Evolutionary conservation across 2,113 vertebrate species (phyloP).

Genomic region (Muntiacus reevesi): DNA sequence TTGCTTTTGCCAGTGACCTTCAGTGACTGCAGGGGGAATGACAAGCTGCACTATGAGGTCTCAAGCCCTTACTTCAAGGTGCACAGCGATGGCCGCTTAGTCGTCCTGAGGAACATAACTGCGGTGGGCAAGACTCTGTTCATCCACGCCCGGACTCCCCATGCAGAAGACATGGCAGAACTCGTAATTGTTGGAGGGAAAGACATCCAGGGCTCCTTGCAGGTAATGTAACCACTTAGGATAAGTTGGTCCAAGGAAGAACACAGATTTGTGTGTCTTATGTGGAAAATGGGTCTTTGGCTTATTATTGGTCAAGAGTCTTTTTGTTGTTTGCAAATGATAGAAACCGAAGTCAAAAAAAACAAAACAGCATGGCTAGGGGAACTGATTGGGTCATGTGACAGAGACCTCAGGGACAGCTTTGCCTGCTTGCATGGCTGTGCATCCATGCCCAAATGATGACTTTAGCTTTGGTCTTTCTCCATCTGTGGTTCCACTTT

Average conservation of each 20-base stretch:
- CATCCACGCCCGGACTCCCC: constrained; percentile 85
- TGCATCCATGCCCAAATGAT: neutral
- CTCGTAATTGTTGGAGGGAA: constrained; percentile 84
- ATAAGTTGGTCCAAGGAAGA: neutral
- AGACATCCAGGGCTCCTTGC: constrained; percentile 78
- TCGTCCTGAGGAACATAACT: constrained; percentile 82
- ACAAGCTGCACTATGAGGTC: constrained; percentile 87
- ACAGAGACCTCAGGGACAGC: neutral
- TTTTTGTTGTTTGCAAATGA: neutral
- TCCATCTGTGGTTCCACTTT: rapidly evolving
- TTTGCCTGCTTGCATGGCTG: rapidly evolving
- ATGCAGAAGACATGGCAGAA: constrained; percentile 89
- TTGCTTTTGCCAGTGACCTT: constrained; percentile 86
- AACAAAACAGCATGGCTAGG: neutral
- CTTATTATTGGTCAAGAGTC: neutral
- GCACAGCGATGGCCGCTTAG: constrained; percentile 84
- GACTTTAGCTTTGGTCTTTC: neutral
- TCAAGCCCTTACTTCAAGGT: constrained; percentile 91
- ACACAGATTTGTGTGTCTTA: neutral
- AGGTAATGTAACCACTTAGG: constrained; percentile 80
- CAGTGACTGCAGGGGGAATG: constrained; percentile 93
- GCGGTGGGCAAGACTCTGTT: constrained; percentile 83
- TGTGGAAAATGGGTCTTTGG: neutral
- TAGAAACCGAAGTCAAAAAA: neutral
- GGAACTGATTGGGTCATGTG: neutral